Conservation (phyloP, 2,888 invertebrate species). For the Ormyrus thymus region DNA sequence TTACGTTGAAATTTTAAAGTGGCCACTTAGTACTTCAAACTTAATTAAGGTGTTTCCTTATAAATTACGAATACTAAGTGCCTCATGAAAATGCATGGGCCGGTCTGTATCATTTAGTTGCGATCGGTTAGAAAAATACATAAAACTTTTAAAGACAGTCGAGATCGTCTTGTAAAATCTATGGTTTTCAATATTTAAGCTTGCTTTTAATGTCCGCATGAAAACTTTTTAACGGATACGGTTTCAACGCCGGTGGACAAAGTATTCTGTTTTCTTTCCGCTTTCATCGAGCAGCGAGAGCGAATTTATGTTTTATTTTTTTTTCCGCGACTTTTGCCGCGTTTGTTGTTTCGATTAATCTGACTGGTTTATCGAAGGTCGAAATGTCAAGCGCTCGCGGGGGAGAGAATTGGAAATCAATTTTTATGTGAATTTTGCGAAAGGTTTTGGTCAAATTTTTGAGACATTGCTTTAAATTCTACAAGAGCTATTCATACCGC, state of each 20-base stretch:
- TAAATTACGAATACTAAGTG: neutral
- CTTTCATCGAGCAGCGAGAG: neutral
- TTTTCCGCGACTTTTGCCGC: too few relatives aligned
- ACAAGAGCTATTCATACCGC: neutral
- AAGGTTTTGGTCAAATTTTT: neutral
- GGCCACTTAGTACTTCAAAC: neutral
- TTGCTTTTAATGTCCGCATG: neutral
- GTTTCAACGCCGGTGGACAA: neutral
- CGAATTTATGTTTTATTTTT: constrained; percentile 25
- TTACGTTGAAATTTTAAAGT: neutral
- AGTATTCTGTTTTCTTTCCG: constrained; percentile 11
- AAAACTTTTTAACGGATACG: neutral
- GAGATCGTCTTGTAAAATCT: too few relatives aligned
- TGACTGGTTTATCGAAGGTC: neutral
- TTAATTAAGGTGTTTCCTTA: neutral
- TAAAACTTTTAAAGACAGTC: too few relatives aligned
- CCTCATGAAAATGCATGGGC: neutral
- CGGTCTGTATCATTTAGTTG: too few relatives aligned
- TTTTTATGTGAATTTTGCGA: constrained; percentile 11
- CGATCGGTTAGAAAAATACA: too few relatives aligned
- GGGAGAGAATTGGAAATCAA: constrained; percentile 4
- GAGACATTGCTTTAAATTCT: neutral
- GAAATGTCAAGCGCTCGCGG: neutral
- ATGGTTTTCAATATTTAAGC: neutral
- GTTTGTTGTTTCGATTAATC: constrained; percentile 2